Evolutionary conservation across 2,888 invertebrate genomes (phyloP).

Genomic region (Synanthedon andrenaeformis): DNA sequence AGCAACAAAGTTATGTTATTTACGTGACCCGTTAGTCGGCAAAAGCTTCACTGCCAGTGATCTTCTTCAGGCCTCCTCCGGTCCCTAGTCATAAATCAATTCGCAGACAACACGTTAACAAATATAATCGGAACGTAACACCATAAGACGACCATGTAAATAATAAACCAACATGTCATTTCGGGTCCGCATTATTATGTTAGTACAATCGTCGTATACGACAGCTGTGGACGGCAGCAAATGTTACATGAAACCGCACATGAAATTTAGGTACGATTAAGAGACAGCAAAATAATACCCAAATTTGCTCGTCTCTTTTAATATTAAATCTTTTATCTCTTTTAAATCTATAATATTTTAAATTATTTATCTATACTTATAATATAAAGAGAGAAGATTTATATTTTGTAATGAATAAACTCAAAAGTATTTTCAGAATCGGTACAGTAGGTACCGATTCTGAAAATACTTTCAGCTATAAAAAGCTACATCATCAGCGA

Average conservation of each 20-base stretch:
- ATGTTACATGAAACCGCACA: not conserved
- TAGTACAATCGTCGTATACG: not conserved
- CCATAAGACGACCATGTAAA: not conserved
- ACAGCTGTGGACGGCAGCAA: not conserved
- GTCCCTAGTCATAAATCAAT: conserved; percentile 11
- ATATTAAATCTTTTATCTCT: too few species aligned
- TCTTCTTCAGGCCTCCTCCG: conserved; percentile 19
- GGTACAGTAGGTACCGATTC: too few species aligned
- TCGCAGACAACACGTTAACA: not conserved
- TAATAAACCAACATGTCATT: not conserved
- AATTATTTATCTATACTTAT: too few species aligned
- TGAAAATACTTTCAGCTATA: too few species aligned
- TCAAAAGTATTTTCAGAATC: too few species aligned
- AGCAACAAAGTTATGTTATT: conserved; percentile 62
- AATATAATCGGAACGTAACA: too few species aligned
- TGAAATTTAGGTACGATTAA: not conserved
- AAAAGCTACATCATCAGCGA: too few species aligned
- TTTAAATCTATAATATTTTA: too few species aligned
- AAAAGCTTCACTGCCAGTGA: conserved; percentile 24
- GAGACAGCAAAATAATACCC: too few species aligned
- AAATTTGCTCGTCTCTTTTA: too few species aligned
- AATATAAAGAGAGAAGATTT: too few species aligned
- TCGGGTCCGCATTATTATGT: not conserved
- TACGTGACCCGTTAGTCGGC: conserved; percentile 52
- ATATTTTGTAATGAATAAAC: too few species aligned